Evolutionary conservation across 2,888 invertebrate species (phyloP), one percentile per base, ranked within the genome.

Genomic region (Temnothorax ravouxi): DNA sequence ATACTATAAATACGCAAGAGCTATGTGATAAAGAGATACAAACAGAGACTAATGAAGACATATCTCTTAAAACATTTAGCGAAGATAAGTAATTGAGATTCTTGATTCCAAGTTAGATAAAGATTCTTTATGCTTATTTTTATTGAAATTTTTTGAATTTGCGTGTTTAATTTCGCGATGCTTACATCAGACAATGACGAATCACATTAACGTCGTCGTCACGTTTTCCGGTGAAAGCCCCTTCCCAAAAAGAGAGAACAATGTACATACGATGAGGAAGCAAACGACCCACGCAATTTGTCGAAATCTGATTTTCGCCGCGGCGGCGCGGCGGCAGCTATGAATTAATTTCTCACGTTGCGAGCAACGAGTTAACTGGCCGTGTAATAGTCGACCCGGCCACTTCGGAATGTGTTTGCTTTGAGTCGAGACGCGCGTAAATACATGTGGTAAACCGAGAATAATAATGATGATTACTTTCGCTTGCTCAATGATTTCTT

Each of bases 391-490:
- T 56, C 62, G 56, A 54, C 62, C 29, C 25, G 21, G 54, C 56
- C 29, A 50, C 47, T 56, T 2, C 47, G 13, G 61, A 87, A 76
- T 76, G 71, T 83, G 21, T 69, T 75, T 61, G 61, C 71, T 75
- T 56, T 25, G 59, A 64, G 21, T n/a, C 15, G 56, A 29, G 69
- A 41, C 25, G 25, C 77, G 59, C 67, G 44, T 61, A 25, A 44
- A 56, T 54, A 72, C 56, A 47, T 74, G 74, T 64, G 80, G 72
- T 71, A 74, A 86, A 71, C 54, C 72, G 34, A 81, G 82, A 71
- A 86, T 84, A 71, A 86, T 84, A 83, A 86, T 71, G 89, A 88
- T 87, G 88, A 88, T 88, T 84, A 87, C 85, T 90, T 85, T 88
- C 87, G 66, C 90, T 88, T 83, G 88, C 87, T 72, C 86, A 86